Evolutionary conservation across 2,888 invertebrate species (phyloP).

Genomic region (Nomada fucata): DNA sequence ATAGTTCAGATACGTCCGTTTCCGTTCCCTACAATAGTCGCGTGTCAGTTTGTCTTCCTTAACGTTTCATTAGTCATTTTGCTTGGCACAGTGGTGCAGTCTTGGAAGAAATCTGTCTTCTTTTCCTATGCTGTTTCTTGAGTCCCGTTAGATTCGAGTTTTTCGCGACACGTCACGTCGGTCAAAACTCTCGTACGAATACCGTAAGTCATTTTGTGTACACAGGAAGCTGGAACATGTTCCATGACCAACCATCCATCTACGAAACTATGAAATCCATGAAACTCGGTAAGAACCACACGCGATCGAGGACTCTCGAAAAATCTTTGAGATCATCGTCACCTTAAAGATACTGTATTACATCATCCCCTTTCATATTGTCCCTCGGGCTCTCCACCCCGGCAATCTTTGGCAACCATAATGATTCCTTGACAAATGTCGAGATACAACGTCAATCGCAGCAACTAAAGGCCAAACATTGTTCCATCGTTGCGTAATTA

Average conservation of each 20-base stretch:
- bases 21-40: background rate
- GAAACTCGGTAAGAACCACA: constrained; percentile 45
- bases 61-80: background rate
- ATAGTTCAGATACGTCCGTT: too few species aligned
- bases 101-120: constrained; percentile 18
- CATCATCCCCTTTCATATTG: constrained; percentile 26
- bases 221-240: constrained; percentile 28
- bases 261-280: constrained; percentile 44
- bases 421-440: constrained; percentile 31
- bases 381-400: constrained; percentile 4
- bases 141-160: constrained; percentile 34
- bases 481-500: background rate
- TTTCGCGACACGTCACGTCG: constrained; percentile 26
- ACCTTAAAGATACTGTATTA: constrained; percentile 44
- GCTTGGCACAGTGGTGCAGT: background rate
- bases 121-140: constrained; percentile 26
- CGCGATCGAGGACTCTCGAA: constrained; percentile 56
- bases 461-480: background rate
- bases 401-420: constrained; percentile 37
- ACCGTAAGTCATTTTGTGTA: constrained; percentile 23
- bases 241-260: constrained; percentile 57
- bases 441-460: background rate
- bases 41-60: background rate
- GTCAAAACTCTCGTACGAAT: constrained; percentile 32
- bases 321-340: constrained; percentile 49